Evolutionary conservation across 2,888 invertebrate species (phyloP), one percentile per base, ranked within the genome.

Genomic region (Pardosa pseudoannulata): DNA sequence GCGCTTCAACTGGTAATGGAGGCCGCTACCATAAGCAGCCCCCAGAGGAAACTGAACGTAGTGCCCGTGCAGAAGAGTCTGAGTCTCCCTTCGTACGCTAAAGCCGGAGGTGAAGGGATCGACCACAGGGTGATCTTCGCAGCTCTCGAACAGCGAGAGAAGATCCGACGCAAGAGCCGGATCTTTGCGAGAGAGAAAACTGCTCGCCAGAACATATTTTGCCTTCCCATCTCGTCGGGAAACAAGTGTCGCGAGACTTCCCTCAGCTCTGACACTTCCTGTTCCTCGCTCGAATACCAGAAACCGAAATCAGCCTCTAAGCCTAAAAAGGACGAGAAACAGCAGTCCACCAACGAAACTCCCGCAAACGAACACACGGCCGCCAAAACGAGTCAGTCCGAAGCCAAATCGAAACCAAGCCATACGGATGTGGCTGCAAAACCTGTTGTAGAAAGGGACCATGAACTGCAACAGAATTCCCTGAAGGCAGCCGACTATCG

Each of bases 221-320:
- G 87, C 31, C 50, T 87, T 7, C 87, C 87, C 36, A 71, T 87
- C 2, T 19, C 56, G n/a, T 78, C 81, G 0, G 50, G 76, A 2
- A 62, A 31, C 27, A 81, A 70, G 70, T 79, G 82, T 67, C 64
- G 75, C 29, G 88, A 86, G 23, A 79, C 81, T 1, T 81, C 86
- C 1, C 68, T 83, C 29, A 88, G 86, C 32, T 88, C 88, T 16
- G 88, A 88, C 67, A 88, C 88, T 0, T 88, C 88, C 28, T 88
- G 88, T 31, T 88, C 88, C 0, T 88, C 88, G 0, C 50, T 88
- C 11, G 88, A 88, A 71, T 88, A 83, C 46, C 87, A 79, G 29
- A 87, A 78, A 50, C 82, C 82, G 13, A 82, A 81, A 23, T n/a
- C 41, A 11, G 28, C 36, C 3, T 27, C 65, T 1, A 74, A 56